These are phyloP conservation scores for Conomelus anceps DNA, from an alignment of 2,888 invertebrate species.

Conservation along the genomic window DNA sequence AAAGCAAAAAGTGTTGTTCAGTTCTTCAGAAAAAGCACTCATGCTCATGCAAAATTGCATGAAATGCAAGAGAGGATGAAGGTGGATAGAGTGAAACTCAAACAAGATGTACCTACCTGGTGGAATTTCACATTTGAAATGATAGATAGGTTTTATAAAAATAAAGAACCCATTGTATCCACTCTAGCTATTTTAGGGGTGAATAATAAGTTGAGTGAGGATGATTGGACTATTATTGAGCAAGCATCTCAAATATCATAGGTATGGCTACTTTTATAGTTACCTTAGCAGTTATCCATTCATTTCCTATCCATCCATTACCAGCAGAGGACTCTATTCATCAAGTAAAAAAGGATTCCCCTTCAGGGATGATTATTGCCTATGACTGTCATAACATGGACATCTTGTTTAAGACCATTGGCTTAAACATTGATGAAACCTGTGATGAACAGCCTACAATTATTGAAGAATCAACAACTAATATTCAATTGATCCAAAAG, in stretches of 20 bases:
- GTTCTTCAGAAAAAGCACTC: conserved; percentile 4
- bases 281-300: no score
- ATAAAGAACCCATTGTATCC: conserved; percentile 5
- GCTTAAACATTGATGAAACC: no score
- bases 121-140: background rate
- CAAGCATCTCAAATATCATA: background rate
- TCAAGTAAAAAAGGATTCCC: no score
- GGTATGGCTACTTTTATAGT: no score
- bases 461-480: no score
- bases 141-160: background rate
- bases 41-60: conserved; percentile 10
- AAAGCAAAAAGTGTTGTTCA: conserved; percentile 10
- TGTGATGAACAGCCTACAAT: no score
- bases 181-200: conserved; percentile 1
- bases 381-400: no score
- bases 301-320: no score
- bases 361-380: no score
- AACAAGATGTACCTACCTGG: background rate
- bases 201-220: background rate
- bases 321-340: no score
- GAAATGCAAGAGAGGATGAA: conserved; percentile 14
- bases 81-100: background rate
- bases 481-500: no score
- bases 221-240: background rate
- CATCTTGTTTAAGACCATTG: no score